Conservation (phyloP, 2,888 invertebrate species). For the Orthosia incerta region DNA sequence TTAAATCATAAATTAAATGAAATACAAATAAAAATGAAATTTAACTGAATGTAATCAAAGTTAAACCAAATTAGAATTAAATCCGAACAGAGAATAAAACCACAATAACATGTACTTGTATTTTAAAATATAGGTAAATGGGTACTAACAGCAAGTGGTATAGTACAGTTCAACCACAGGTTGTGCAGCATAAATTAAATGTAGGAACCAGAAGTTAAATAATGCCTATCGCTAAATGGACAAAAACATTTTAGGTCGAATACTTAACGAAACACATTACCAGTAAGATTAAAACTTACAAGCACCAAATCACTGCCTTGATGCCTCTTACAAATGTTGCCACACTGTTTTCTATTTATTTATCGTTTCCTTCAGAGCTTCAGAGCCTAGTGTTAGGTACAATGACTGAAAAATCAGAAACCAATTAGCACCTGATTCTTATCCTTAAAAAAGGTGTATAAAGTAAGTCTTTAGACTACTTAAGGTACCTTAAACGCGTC, state of each 20-base stretch:
- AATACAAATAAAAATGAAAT: too few species aligned
- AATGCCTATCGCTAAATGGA: not conserved
- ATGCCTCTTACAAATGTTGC: too few species aligned
- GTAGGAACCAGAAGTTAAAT: not conserved
- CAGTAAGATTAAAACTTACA: not conserved
- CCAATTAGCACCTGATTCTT: not conserved
- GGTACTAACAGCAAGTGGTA: not conserved
- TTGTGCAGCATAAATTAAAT: not conserved
- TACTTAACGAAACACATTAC: too few species aligned
- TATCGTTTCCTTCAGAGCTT: too few species aligned
- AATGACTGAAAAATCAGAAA: not conserved
- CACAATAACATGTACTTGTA: too few species aligned
- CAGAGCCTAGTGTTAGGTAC: too few species aligned
- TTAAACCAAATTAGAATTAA: too few species aligned
- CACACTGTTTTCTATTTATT: too few species aligned
- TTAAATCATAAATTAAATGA: too few species aligned
- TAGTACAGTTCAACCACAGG: conserved; percentile 2
- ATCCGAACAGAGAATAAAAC: too few species aligned
- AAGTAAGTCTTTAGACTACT: conserved; percentile 40
- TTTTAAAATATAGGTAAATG: not conserved
- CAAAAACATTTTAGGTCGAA: not conserved
- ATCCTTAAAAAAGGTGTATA: conserved; percentile 18
- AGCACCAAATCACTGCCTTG: not conserved
- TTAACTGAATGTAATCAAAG: too few species aligned
- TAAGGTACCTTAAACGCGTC: conserved; percentile 40